Conservation (phyloP, 1,140 invertebrate genomes). For the Phortica variegata region DNA sequence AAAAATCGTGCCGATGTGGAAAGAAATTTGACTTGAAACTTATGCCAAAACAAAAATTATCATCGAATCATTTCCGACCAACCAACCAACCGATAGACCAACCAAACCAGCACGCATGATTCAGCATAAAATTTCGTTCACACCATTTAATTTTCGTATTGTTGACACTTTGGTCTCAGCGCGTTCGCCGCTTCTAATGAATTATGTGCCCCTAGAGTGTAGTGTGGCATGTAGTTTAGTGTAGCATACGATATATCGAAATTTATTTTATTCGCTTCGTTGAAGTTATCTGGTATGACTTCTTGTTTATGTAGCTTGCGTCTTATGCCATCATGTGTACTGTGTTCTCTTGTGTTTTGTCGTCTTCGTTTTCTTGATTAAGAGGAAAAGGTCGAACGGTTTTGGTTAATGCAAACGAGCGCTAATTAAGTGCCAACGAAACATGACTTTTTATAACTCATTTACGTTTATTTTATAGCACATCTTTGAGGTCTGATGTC, state of each 20-base stretch:
- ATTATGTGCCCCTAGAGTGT: conserved; percentile 24
- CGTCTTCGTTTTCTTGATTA: too few species aligned
- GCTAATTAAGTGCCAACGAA: conserved; percentile 50
- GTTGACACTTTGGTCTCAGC: conserved; percentile 44
- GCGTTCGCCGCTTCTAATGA: conserved; percentile 39
- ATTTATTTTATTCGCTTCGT: conserved; percentile 7
- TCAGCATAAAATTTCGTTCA: conserved; percentile 53
- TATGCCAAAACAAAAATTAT: too few species aligned
- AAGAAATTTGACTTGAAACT: too few species aligned
- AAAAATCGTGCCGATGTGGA: too few species aligned
- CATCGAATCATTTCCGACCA: too few species aligned
- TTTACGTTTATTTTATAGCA: conserved; percentile 48
- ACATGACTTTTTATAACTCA: conserved; percentile 53
- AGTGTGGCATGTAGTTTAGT: too few species aligned
- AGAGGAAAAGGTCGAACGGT: too few species aligned
- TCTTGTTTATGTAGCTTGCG: conserved; percentile 20
- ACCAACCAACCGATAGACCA: too few species aligned
- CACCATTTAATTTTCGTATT: conserved; percentile 49
- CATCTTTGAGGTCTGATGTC: conserved; percentile 12
- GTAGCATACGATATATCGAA: conserved; percentile 5
- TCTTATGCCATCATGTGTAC: too few species aligned
- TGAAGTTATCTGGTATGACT: conserved; percentile 15
- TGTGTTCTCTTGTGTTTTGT: too few species aligned
- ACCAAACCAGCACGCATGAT: conserved; percentile 53
- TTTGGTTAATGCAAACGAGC: too few species aligned